Evolutionary conservation across 2,888 invertebrate species (phyloP).

Genomic region (Oithona nana): DNA sequence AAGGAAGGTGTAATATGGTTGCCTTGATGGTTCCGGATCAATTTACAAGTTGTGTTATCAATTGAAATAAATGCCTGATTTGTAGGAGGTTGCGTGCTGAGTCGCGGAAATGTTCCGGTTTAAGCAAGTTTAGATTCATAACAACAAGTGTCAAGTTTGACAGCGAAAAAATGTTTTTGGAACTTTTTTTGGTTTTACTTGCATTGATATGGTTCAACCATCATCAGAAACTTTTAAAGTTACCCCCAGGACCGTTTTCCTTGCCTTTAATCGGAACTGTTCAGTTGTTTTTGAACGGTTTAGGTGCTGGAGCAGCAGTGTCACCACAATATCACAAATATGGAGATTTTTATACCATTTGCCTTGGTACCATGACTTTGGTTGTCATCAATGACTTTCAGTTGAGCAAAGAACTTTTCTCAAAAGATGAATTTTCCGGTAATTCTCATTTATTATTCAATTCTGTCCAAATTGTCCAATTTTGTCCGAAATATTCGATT

Average conservation of each 20-base stretch:
- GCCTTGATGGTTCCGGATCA: too few relatives aligned
- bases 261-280: not conserved
- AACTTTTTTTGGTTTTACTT: too few relatives aligned
- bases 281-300: not conserved
- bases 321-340: not conserved
- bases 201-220: too few relatives aligned
- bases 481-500: not conserved
- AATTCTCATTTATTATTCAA: not conserved
- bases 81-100: too few relatives aligned
- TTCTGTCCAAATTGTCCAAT: not conserved
- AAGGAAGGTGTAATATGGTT: too few relatives aligned
- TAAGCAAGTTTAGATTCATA: too few relatives aligned
- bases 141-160: too few relatives aligned
- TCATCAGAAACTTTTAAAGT: not conserved
- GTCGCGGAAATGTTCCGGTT: too few relatives aligned
- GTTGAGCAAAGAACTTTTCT: conserved; percentile 3
- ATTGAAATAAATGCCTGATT: too few relatives aligned
- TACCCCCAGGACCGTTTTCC: not conserved
- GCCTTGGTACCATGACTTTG: not conserved
- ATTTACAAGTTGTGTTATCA: too few relatives aligned
- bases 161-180: too few relatives aligned
- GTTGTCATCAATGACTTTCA: conserved; percentile 5
- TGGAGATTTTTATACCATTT: too few relatives aligned
- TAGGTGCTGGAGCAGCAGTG: not conserved
- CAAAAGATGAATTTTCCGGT: not conserved